Conservation (phyloP, 1,140 invertebrate species). For the Drosophila neocordata region DNA sequence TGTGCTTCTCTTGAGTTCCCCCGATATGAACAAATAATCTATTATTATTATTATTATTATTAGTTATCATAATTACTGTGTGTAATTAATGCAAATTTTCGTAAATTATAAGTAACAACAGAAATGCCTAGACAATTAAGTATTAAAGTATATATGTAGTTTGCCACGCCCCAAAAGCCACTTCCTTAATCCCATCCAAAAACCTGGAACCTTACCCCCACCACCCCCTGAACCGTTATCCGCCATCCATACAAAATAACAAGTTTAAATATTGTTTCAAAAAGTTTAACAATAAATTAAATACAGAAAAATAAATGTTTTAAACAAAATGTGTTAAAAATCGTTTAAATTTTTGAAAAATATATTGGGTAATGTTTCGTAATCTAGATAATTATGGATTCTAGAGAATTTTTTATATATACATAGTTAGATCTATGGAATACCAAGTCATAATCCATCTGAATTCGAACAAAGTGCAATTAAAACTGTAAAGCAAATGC, state of each 20-base stretch:
- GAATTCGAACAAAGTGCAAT: no score
- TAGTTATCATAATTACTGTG: constrained; percentile 66
- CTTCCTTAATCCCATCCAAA: neutral
- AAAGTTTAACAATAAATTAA: constrained; percentile 63
- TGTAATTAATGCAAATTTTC: constrained; percentile 74
- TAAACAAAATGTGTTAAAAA: constrained; percentile 59
- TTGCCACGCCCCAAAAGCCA: constrained; percentile 32
- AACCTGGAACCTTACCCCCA: neutral
- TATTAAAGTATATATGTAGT: constrained; percentile 61
- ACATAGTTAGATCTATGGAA: neutral
- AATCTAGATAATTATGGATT: no score
- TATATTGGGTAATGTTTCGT: no score
- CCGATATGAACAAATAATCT: constrained; percentile 65
- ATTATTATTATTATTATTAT: constrained; percentile 71
- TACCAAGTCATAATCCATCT: no score
- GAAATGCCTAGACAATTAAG: constrained; percentile 63
- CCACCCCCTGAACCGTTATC: constrained; percentile 10
- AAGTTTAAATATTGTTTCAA: constrained; percentile 77
- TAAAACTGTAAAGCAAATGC: neutral
- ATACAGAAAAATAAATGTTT: constrained; percentile 78
- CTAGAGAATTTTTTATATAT: neutral
- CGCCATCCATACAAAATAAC: constrained; percentile 43
- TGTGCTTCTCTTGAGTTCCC: constrained; percentile 65
- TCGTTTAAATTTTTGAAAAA: no score
- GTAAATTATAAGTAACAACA: constrained; percentile 47